phyloP scores from a whole-genome alignment of 2,888 invertebrate genomes.

The Polydrusus cervinus region DNA sequence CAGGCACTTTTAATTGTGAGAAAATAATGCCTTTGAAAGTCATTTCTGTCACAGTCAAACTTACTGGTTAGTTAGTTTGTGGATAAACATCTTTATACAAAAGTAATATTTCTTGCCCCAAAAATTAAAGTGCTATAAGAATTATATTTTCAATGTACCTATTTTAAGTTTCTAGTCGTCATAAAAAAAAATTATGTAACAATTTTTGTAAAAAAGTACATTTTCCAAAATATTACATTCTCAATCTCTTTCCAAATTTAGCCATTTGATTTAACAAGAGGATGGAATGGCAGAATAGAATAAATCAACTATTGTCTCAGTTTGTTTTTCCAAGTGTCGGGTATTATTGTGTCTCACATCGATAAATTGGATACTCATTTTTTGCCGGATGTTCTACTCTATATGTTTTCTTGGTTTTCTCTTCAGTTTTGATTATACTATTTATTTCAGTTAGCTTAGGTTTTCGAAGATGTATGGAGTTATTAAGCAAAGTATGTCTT shows the following conservation, averaged over 20 bases:
- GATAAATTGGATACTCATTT: constrained; percentile 42
- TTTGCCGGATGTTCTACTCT: constrained; percentile 32
- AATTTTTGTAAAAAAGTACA: too few species aligned
- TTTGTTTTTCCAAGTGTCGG: constrained; percentile 21
- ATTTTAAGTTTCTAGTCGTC: too few species aligned
- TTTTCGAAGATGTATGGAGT: constrained; percentile 18
- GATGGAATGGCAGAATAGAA: constrained; percentile 5
- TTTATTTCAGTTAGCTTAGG: constrained; percentile 38
- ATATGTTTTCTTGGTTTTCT: constrained; percentile 22
- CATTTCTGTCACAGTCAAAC: too few species aligned
- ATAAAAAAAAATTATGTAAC: too few species aligned
- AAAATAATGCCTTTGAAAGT: too few species aligned
- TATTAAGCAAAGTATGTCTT: background rate
- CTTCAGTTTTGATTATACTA: constrained; percentile 34
- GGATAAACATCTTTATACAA: too few species aligned
- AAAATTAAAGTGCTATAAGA: too few species aligned
- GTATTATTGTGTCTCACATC: constrained; percentile 31
- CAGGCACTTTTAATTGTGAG: too few species aligned
- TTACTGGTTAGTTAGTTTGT: too few species aligned
- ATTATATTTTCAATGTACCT: too few species aligned
- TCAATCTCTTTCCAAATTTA: background rate
- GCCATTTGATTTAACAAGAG: background rate
- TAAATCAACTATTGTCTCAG: constrained; percentile 14
- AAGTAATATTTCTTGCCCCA: too few species aligned
- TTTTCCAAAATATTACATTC: background rate